Conservation (phyloP, 2,797 vertebrate genomes). For the Helostoma temminkii region DNA sequence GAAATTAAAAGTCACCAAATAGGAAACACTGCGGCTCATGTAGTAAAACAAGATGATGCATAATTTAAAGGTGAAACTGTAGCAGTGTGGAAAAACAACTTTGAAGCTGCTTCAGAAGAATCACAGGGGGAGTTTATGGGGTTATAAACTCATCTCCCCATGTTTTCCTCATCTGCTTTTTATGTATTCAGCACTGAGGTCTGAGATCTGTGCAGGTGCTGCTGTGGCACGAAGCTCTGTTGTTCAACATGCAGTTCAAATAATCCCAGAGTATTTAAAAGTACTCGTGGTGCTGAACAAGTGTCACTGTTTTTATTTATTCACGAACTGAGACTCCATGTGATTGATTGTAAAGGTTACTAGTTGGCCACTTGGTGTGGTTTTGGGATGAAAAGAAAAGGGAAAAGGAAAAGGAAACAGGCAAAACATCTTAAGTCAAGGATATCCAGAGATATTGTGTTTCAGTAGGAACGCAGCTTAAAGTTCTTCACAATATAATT, state of each 20-base stretch:
- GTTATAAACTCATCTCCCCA: conserved; percentile 30
- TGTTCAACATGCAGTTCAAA: conserved; percentile 12
- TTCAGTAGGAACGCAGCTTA: conserved; percentile 40
- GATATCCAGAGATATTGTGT: conserved; percentile 32
- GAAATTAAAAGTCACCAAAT: not conserved
- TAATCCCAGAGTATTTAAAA: conserved; percentile 12
- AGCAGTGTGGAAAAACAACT: not conserved
- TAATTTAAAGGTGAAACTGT: not conserved
- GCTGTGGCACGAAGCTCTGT: not conserved
- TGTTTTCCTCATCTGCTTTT: conserved; percentile 24
- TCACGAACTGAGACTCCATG: not conserved
- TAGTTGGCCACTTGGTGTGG: conserved; percentile 5
- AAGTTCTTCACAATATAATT: conserved; percentile 54
- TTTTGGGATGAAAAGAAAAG: conserved; percentile 8
- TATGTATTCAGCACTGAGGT: conserved; percentile 17
- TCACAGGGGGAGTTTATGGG: conserved; percentile 4
- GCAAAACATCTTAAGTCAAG: conserved; percentile 20
- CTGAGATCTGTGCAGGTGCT: conserved; percentile 8
- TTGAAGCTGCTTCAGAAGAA: conserved; percentile 1
- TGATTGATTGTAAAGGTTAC: conserved; percentile 8
- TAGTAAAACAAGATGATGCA: not conserved
- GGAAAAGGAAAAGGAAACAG: conserved; percentile 40
- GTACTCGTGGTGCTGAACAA: too few species aligned
- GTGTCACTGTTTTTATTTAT: not conserved
- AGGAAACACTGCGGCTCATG: not conserved